Percentiles rank a stretch among this genome's conserved stretches.
These are phyloP conservation scores for Hypomecis punctinalis DNA, from an alignment of 2,888 invertebrate species.

Conservation along the genomic window DNA sequence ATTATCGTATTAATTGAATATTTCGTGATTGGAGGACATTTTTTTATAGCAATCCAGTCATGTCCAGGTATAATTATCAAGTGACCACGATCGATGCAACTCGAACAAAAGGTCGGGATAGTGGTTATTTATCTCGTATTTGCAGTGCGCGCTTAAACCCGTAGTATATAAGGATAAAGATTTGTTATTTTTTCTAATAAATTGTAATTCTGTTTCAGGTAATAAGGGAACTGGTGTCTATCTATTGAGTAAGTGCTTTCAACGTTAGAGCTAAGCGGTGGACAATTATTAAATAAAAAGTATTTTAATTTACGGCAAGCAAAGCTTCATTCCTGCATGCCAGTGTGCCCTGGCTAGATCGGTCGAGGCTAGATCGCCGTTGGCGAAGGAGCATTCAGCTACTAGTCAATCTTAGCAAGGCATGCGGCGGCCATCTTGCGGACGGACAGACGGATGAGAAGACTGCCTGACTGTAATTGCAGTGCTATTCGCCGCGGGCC, in stretches of 20 bases:
- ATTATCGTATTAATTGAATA: too few relatives aligned
- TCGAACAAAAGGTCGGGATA: too few relatives aligned
- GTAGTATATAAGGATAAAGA: too few relatives aligned
- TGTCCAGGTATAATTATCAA: too few relatives aligned
- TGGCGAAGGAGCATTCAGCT: conserved; percentile 76
- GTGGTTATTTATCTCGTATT: too few relatives aligned
- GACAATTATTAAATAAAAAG: conserved; percentile 75
- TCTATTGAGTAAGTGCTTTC: conserved; percentile 51
- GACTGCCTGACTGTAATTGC: conserved; percentile 78
- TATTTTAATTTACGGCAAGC: conserved; percentile 76
- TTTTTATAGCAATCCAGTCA: too few relatives aligned
- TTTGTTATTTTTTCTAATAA: conserved; percentile 5
- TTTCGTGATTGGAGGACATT: too few relatives aligned
- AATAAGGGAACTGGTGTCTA: conserved; percentile 32
- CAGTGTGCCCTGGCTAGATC: conserved; percentile 56
- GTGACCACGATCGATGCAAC: too few relatives aligned
- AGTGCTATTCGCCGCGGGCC: conserved; percentile 71
- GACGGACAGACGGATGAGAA: conserved; percentile 70
- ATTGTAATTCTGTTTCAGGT: conserved; percentile 39
- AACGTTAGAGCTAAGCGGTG: conserved; percentile 64
- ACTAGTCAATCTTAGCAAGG: conserved; percentile 82
- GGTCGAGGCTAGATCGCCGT: conserved; percentile 74
- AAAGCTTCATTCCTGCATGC: conserved; percentile 70
- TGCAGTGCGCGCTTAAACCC: too few relatives aligned
- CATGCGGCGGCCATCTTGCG: conserved; percentile 80